Evolutionary conservation across 2,888 invertebrate genomes (phyloP), one percentile per base, ranked within the genome.

Genomic region (Tyria jacobaeae): DNA sequence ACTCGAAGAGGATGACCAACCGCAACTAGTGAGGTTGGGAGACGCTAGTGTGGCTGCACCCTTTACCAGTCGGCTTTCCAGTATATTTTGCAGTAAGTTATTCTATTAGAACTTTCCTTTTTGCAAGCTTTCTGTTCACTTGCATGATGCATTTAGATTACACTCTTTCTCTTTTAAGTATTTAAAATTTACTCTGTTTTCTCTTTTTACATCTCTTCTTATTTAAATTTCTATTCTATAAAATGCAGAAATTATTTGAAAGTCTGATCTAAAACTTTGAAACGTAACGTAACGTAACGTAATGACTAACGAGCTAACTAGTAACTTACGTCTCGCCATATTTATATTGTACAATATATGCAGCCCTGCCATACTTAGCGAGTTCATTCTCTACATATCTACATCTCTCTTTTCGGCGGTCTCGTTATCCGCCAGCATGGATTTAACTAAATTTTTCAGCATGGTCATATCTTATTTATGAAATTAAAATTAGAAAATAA

Each of bases 21-120:
- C 97, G 1, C 97, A 97, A 76, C 95, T 99, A 52, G 99, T 99
- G 0, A 97, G 99, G 86, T 92, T 99, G 57, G 99, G 99, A 2
- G 99, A 99, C 90, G 99, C 99, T 3, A 99, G 99, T 77, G 99
- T 99, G 63, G 99, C 99, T 0, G 99, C 99, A 3, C 99, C 99
- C 0, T 99, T 99, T 85, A 99, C 99, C 0, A 99, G 99, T 81
- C 98, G 98, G 90, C 95, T 98, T 68, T 98, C 99, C 9, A 99
- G 99, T 47, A 98, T 99, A 85, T 95, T 97, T 84, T 99, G 99
- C 90, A 98, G 98, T 99, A 91, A 95, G 97, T 75, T 41, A 47
- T 57, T 57, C 17, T 50, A 53, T 50, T 68, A 56, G 14, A 44
- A 35, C 5, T 31, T 60, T 35, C 24, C 6, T 41, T 51, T 54